A percentile compares a stretch with the other conserved stretches of the same genome.
Conservation (phyloP, 2,888 invertebrate species). For the Pyrocoelia pectoralis region DNA sequence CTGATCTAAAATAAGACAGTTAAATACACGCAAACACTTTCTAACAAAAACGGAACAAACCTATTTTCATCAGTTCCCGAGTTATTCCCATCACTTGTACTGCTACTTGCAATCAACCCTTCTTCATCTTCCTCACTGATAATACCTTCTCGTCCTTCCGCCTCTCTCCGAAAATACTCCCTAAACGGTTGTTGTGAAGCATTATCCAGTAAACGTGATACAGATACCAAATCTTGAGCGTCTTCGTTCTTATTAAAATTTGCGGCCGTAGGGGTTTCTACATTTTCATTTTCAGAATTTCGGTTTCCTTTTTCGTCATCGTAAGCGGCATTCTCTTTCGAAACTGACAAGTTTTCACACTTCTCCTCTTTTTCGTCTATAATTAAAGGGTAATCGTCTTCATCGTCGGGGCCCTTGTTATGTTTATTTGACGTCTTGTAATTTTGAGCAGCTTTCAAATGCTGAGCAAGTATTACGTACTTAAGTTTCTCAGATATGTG, state of each 20-base stretch:
- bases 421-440: conserved; percentile 41
- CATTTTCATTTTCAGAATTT: conserved; percentile 33
- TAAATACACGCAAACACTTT: too few species aligned
- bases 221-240: conserved; percentile 77
- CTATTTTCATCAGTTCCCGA: conserved; percentile 85
- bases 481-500: conserved; percentile 73
- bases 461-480: conserved; percentile 80
- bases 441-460: conserved; percentile 62
- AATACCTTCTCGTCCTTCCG: conserved; percentile 60
- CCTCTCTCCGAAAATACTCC: conserved; percentile 67
- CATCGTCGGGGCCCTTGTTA: conserved; percentile 68
- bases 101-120: conserved; percentile 79
- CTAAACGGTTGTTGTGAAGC: conserved; percentile 72
- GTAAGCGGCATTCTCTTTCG: background rate
- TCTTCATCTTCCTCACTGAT: conserved; percentile 77
- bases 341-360: conserved; percentile 28
- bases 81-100: conserved; percentile 82
- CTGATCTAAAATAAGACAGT: conserved; percentile 64
- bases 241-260: conserved; percentile 57
- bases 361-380: conserved; percentile 67
- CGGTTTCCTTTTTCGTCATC: background rate
- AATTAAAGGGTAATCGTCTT: conserved; percentile 69
- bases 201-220: conserved; percentile 78
- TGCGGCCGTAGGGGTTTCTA: conserved; percentile 42
- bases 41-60: conserved; percentile 62